Base-by-base conservation (phyloP, 1,140 invertebrate species). In the Sminthurides bifidus region DNA sequence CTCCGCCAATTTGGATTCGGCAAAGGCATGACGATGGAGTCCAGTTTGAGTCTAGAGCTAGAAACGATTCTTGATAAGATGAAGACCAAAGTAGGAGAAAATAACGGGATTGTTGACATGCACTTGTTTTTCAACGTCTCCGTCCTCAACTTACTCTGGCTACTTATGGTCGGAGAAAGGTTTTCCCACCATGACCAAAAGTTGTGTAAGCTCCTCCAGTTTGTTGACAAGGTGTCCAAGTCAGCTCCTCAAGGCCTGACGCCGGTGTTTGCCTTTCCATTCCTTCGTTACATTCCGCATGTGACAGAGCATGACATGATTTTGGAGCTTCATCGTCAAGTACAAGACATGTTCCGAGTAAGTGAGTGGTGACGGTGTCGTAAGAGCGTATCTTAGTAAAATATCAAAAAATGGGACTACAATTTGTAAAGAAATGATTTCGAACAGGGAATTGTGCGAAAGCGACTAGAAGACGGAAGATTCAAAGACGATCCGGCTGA, bases 61-160 rank as follows among this genome's bases (percentile, higher is more conserved):
- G 1, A 64, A 70, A 1, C 52, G 31, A 35, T 19, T n/a, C n/a
- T 60, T 6, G 35, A 30, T n/a, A 12, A 33, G 21, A 30, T 60
- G 19, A 44, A 53, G 3, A 57, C 57, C 14, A 52, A 52, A 17
- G 14, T 65, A 0, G 17, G 27, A 21, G 41, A 44, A 15, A 17
- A 43, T 23, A 30, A 48, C 35, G 35, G 19, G 19, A 50, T 54
- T 14, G 49, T 54, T 19, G 21, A 31, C 8, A 29, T 61, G 0
- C 21, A 61, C 12, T 45, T 50, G 4, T 71, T 73, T 33, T 79
- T 84, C 53, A 76, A 79, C 53, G 69, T 82, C 1, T 71, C 77
- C 15, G 79, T 85, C 0, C 73, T 87, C 56, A 88, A 87, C 66
- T 79, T 85, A 1, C 65, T 87, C 1, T 88, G 84, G 85, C 77